Percentiles rank a stretch among this genome's conserved stretches.
phyloP scores from a whole-genome alignment of 2,888 invertebrate genomes.

The Clusia tigrina region DNA sequence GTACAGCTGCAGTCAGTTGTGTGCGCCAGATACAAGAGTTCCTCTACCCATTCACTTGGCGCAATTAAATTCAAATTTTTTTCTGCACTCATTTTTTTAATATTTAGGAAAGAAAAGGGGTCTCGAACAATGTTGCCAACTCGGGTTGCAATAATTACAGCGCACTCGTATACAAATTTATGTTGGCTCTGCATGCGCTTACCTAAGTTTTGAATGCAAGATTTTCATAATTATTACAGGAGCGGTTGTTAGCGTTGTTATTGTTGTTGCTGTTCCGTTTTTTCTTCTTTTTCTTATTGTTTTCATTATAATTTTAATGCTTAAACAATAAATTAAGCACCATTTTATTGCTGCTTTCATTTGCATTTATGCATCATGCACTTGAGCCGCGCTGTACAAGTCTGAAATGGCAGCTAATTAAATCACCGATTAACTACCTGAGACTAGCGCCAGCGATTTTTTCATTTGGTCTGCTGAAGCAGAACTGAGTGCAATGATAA shows the following conservation, averaged over 20 bases:
- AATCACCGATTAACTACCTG: too few relatives aligned
- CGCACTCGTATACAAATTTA: conserved; percentile 2
- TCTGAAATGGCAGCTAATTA: too few relatives aligned
- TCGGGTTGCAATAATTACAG: conserved; percentile 5
- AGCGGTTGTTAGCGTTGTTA: not conserved
- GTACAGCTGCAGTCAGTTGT: not conserved
- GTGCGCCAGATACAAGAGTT: not conserved
- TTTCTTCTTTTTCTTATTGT: not conserved
- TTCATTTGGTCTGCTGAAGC: too few relatives aligned
- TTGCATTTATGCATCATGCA: not conserved
- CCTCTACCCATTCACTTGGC: not conserved
- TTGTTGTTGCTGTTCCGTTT: too few relatives aligned
- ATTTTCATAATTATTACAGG: conserved; percentile 8
- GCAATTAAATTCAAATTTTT: conserved; percentile 4
- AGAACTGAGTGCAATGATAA: too few relatives aligned
- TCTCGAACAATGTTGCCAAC: conserved; percentile 5
- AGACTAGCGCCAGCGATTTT: too few relatives aligned
- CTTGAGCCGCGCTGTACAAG: too few relatives aligned
- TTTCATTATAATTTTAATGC: conserved; percentile 4
- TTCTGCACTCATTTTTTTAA: not conserved
- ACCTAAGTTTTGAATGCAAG: not conserved
- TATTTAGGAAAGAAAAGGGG: not conserved
- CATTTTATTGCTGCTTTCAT: not conserved
- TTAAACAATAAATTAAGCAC: conserved; percentile 11
- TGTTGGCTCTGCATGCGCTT: not conserved